A percentile compares a stretch with the other conserved stretches of the same genome.
These are phyloP conservation scores for Catocala sponsa DNA, from an alignment of 2,888 invertebrate genomes.

Conservation along the genomic window DNA sequence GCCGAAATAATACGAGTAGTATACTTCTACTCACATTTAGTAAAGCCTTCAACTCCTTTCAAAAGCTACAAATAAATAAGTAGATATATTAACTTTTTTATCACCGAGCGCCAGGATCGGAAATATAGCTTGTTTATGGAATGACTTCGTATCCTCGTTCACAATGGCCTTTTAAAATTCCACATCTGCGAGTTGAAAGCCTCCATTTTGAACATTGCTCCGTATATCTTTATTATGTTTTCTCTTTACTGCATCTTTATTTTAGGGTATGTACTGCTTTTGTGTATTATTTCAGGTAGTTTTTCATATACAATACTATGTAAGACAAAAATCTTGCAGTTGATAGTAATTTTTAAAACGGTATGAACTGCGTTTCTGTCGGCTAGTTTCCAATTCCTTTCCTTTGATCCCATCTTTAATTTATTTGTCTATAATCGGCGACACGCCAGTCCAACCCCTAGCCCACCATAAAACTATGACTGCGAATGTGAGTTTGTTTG, in stretches of 20 bases:
- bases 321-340: too few species aligned
- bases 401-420: too few species aligned
- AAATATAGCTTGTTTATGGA: slow-evolving; percentile 31
- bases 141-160: slow-evolving; percentile 22
- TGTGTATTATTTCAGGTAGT: too few species aligned
- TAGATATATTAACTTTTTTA: slow-evolving; percentile 28
- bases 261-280: not conserved
- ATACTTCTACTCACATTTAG: not conserved
- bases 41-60: not conserved
- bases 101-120: slow-evolving; percentile 22
- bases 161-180: slow-evolving; percentile 46
- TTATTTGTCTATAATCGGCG: too few species aligned
- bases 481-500: too few species aligned
- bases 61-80: slow-evolving; percentile 17
- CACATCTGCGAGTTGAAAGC: slow-evolving; percentile 37
- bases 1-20: not conserved
- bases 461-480: too few species aligned
- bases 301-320: not conserved
- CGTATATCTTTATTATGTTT: slow-evolving; percentile 24
- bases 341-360: too few species aligned
- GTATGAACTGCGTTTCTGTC: too few species aligned
- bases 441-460: too few species aligned
- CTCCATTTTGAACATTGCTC: slow-evolving; percentile 21
- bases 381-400: too few species aligned
- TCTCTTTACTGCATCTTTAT: slow-evolving; percentile 4